Conservation (phyloP, 2,797 vertebrate species). For the Syndactyla subalaris region DNA sequence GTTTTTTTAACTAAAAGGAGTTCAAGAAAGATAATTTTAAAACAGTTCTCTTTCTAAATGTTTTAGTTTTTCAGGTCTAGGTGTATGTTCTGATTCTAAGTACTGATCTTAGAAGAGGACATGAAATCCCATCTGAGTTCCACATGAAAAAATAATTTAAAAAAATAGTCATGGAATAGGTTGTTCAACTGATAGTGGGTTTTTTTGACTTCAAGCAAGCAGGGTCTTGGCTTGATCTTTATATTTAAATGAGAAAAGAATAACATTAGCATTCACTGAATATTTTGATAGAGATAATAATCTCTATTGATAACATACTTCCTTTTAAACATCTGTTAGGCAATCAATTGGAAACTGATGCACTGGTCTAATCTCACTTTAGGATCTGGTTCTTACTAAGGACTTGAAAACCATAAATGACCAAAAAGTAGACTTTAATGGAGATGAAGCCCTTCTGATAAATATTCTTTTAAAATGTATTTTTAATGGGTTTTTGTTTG, state of each 20-base stretch:
- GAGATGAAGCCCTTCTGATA: neutral
- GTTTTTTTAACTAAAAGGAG: neutral
- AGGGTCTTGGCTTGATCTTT: conserved; percentile 49
- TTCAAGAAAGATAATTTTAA: neutral
- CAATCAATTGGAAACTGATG: conserved; percentile 54
- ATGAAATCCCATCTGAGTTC: neutral
- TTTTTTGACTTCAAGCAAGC: neutral
- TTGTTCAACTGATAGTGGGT: neutral
- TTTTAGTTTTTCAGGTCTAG: neutral
- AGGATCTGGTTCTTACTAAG: conserved; percentile 28
- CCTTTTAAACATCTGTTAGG: conserved; percentile 45
- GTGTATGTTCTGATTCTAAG: neutral
- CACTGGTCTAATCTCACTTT: conserved; percentile 27
- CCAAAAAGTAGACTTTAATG: neutral
- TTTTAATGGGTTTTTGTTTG: neutral
- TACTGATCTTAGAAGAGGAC: neutral
- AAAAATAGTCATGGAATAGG: neutral
- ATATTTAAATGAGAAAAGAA: conserved; percentile 56
- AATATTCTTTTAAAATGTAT: neutral
- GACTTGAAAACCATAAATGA: conserved; percentile 17
- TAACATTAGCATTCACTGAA: conserved; percentile 55
- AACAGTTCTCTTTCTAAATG: neutral
- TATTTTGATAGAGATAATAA: conserved; percentile 55
- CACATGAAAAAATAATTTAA: neutral
- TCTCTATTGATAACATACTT: conserved; percentile 55